A percentile compares a stretch with the other conserved stretches of the same genome.
phyloP scores from a whole-genome alignment of 2,888 invertebrate species.

The Mythimna pallens region DNA sequence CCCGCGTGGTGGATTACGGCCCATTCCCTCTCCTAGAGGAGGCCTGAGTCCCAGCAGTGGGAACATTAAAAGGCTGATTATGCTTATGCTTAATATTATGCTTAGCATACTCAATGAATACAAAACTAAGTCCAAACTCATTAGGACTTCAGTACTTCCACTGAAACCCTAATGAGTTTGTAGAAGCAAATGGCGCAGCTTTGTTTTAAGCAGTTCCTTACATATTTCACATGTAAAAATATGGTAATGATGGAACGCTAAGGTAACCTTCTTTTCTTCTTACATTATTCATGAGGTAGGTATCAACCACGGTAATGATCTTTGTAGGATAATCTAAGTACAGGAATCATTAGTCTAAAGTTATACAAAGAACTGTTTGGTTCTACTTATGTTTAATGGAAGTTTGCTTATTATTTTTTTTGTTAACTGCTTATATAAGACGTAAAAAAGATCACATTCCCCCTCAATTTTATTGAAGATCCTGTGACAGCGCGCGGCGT shows the following conservation, averaged over 20 bases:
- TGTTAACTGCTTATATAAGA: no score
- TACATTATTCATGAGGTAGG: constrained; percentile 42
- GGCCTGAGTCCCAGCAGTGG: no score
- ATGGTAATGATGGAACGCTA: constrained; percentile 24
- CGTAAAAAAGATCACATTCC: background rate
- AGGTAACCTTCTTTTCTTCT: constrained; percentile 15
- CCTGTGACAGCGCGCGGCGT: background rate
- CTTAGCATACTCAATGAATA: constrained; percentile 21
- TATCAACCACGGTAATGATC: constrained; percentile 40
- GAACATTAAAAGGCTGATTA: no score
- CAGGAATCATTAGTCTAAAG: constrained; percentile 21
- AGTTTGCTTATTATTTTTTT: background rate
- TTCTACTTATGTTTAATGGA: constrained; percentile 2
- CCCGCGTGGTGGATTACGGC: no score
- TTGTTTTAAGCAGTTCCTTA: constrained; percentile 6
- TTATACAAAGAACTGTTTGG: background rate
- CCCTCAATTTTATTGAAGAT: background rate
- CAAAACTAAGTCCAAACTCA: constrained; percentile 28
- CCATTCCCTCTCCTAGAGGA: no score
- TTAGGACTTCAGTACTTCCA: constrained; percentile 30
- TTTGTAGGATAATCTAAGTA: background rate
- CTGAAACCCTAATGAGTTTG: constrained; percentile 43
- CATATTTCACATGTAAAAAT: constrained; percentile 35
- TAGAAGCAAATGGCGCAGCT: constrained; percentile 4
- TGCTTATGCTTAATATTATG: no score